These are phyloP conservation scores for Myrmophylax atrothorax DNA, from an alignment of 2,113 vertebrate species.

Conservation along the genomic window DNA sequence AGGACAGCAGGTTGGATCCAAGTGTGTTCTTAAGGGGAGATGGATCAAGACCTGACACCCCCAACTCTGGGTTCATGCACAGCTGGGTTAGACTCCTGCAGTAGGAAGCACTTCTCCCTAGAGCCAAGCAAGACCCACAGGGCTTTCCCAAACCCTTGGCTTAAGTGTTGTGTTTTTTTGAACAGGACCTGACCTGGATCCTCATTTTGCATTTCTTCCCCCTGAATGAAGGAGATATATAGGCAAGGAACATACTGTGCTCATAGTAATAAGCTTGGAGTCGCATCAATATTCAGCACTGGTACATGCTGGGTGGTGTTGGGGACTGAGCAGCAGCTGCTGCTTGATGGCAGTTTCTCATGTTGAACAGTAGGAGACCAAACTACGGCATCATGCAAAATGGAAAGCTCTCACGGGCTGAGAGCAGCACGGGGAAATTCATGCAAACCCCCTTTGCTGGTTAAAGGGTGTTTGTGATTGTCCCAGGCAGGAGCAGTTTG, in stretches of 20 bases:
- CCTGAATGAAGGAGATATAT: background rate
- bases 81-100: background rate
- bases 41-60: background rate
- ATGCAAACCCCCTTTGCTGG: background rate
- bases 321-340: conserved; percentile 36
- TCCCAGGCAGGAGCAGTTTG: background rate
- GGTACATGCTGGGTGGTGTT: conserved; percentile 38
- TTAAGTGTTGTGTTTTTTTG: background rate
- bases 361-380: conserved; percentile 42
- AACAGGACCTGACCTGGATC: background rate
- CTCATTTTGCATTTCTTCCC: background rate
- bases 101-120: background rate
- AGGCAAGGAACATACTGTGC: conserved; percentile 23
- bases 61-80: background rate
- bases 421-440: background rate
- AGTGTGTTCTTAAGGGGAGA: background rate
- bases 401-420: background rate
- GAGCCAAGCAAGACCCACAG: background rate
- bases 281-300: conserved; percentile 53
- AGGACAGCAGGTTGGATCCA: background rate
- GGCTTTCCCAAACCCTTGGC: background rate
- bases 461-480: background rate
- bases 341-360: conserved; percentile 37
- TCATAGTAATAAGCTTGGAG: background rate
- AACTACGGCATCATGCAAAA: background rate